A percentile compares a stretch with the other conserved stretches of the same genome.
These are phyloP conservation scores for Diarsia rubi DNA, from an alignment of 2,888 invertebrate genomes.

Conservation along the genomic window DNA sequence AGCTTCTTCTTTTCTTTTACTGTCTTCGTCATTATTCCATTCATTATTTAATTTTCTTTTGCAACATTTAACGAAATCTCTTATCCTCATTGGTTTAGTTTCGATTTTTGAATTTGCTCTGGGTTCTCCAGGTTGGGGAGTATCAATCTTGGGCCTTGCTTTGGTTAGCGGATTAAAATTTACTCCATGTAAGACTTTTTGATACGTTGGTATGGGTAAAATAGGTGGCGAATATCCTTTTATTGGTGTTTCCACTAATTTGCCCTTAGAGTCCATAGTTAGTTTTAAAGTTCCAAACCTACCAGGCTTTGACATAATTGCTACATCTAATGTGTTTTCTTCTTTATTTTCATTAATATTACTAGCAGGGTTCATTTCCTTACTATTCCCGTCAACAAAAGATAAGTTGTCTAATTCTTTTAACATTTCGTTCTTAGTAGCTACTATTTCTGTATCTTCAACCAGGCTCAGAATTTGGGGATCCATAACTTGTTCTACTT, in stretches of 20 bases:
- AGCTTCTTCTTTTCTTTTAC: constrained; percentile 28
- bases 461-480: constrained; percentile 1
- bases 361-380: neutral
- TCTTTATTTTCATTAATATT: constrained; percentile 10
- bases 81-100: constrained; percentile 32
- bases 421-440: constrained; percentile 66
- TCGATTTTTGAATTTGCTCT: constrained; percentile 5
- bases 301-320: constrained; percentile 15
- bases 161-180: constrained; percentile 15
- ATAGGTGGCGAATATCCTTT: constrained; percentile 79
- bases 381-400: constrained; percentile 19
- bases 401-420: constrained; percentile 64
- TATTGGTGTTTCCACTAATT: neutral
- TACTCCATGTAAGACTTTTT: constrained; percentile 59
- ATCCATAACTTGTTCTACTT: constrained; percentile 4
- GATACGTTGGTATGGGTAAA: constrained; percentile 79
- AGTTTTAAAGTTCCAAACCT: constrained; percentile 17
- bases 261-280: constrained; percentile 17
- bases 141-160: neutral
- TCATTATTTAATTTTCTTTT: constrained; percentile 30
- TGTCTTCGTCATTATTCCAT: constrained; percentile 22
- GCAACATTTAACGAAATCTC: constrained; percentile 26
- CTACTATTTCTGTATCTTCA: constrained; percentile 39
- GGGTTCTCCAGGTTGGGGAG: neutral
- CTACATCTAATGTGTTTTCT: constrained; percentile 10